Percentiles rank a stretch among this genome's conserved stretches.
Evolutionary conservation across 1,140 invertebrate species (phyloP).

Genomic region (Eueides isabella): DNA sequence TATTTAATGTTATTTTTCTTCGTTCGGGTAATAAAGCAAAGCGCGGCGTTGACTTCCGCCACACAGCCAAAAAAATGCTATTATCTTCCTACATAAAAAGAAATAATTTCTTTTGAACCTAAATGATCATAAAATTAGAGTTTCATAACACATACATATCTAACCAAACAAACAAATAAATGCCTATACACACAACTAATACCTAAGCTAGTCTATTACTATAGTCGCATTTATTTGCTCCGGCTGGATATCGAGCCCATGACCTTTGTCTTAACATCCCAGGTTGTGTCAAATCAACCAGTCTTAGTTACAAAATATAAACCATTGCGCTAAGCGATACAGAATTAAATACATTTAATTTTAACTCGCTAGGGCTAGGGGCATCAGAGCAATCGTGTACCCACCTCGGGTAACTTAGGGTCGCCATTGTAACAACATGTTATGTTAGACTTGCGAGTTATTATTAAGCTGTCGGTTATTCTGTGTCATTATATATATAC

Average conservation of each 20-base stretch:
- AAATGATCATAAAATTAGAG: too few species aligned
- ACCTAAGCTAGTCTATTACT: too few species aligned
- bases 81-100: too few species aligned
- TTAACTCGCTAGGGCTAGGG: neutral
- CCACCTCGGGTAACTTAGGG: constrained; percentile 4
- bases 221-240: too few species aligned
- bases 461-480: constrained; percentile 32
- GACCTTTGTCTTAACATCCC: neutral
- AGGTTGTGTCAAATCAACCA: neutral
- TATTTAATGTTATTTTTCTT: too few species aligned
- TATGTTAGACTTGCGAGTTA: constrained; percentile 17
- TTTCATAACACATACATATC: too few species aligned
- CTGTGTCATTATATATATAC: constrained; percentile 22
- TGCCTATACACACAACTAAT: neutral
- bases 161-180: neutral
- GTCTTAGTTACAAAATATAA: neutral
- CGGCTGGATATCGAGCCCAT: neutral
- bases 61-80: too few species aligned
- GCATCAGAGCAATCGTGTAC: constrained; percentile 9
- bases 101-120: too few species aligned
- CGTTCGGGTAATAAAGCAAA: too few species aligned
- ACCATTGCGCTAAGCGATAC: neutral
- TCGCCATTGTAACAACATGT: constrained; percentile 18
- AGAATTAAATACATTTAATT: neutral
- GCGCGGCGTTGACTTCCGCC: too few species aligned